Evolutionary conservation across 2,113 vertebrate genomes (phyloP).

Genomic region (Pionites leucogaster): DNA sequence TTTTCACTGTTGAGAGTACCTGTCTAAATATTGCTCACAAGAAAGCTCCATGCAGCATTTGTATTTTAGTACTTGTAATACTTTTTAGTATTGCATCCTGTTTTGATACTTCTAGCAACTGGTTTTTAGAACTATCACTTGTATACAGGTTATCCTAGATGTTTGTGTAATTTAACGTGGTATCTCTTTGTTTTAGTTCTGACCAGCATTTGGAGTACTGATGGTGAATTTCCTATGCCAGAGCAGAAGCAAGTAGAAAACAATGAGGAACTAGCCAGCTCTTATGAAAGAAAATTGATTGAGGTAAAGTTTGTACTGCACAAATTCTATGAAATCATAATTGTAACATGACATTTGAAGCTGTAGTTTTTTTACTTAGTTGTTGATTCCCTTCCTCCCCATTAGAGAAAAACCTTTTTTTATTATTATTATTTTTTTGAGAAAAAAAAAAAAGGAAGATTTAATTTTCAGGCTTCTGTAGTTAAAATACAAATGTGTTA

Average conservation of each 20-base stretch:
- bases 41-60: background rate
- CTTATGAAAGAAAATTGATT: slow-evolving; percentile 95
- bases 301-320: slow-evolving; percentile 81
- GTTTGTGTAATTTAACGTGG: background rate
- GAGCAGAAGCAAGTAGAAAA: slow-evolving; percentile 88
- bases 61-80: background rate
- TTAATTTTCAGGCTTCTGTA: background rate
- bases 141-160: background rate
- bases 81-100: background rate
- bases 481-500: background rate
- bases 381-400: background rate
- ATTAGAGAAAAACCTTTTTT: background rate
- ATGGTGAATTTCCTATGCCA: slow-evolving; percentile 77
- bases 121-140: background rate
- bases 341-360: background rate
- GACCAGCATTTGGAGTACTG: slow-evolving; percentile 77
- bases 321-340: background rate
- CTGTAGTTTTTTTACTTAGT: background rate
- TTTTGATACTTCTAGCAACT: background rate
- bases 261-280: slow-evolving; percentile 89
- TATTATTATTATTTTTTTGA: background rate
- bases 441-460: background rate
- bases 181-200: slow-evolving; percentile 63
- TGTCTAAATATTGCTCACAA: background rate
- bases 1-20: background rate